A percentile compares a stretch with the other conserved stretches of the same genome.
These are phyloP conservation scores for Catharus minimus DNA, from an alignment of 2,113 vertebrate genomes.

Conservation along the genomic window DNA sequence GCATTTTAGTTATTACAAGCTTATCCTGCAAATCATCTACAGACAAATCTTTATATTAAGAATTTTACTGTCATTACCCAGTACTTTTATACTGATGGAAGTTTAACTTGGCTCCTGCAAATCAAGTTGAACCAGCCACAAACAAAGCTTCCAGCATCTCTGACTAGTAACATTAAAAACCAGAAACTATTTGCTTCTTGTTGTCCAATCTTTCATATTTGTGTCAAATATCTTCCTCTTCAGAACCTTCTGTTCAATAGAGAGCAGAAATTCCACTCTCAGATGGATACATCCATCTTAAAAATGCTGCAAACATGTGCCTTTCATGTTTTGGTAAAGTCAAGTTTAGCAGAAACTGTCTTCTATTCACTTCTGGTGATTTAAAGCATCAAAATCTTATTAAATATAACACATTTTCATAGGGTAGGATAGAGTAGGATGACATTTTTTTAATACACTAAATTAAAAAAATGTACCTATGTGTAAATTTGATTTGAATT, in stretches of 20 bases:
- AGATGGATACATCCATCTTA: neutral
- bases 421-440: neutral
- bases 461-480: slow-evolving; percentile 78
- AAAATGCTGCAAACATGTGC: neutral
- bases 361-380: neutral
- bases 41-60: neutral
- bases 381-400: neutral
- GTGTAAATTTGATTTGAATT: slow-evolving; percentile 93
- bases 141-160: neutral
- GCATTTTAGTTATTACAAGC: neutral
- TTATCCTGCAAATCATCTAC: neutral
- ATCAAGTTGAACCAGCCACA: neutral
- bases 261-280: neutral
- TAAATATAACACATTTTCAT: neutral
- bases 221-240: neutral
- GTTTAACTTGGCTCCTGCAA: neutral
- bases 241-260: neutral
- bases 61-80: neutral
- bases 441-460: neutral
- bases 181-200: neutral
- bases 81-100: neutral
- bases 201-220: neutral
- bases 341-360: neutral
- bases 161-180: neutral
- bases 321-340: neutral